phyloP scores from a whole-genome alignment of 2,888 invertebrate genomes.

The Lampropteryx suffumata region DNA sequence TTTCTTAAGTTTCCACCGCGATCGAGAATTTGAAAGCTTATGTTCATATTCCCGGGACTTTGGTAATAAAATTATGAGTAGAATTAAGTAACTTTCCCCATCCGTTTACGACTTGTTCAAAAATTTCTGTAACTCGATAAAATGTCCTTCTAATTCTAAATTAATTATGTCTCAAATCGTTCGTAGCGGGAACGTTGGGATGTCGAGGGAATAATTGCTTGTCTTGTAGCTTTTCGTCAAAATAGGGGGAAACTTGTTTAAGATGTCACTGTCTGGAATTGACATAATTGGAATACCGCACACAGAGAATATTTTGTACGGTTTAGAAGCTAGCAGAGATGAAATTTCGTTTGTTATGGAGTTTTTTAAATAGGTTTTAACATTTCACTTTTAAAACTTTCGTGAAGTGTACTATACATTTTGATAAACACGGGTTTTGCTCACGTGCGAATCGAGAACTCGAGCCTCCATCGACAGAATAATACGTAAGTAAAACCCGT shows the following conservation, averaged over 20 bases:
- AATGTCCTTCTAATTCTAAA: slow-evolving; percentile 50
- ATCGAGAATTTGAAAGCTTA: slow-evolving; percentile 27
- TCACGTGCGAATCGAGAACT: too few species aligned
- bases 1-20: slow-evolving; percentile 22
- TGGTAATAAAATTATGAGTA: slow-evolving; percentile 48
- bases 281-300: slow-evolving; percentile 25
- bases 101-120: slow-evolving; percentile 42
- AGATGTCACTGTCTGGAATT: slow-evolving; percentile 22
- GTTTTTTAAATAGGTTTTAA: too few species aligned
- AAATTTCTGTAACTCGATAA: slow-evolving; percentile 44
- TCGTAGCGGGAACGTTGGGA: slow-evolving; percentile 29
- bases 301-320: slow-evolving; percentile 17
- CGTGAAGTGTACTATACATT: too few species aligned
- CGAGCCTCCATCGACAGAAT: too few species aligned
- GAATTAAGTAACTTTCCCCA: slow-evolving; percentile 46
- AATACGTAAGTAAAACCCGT: too few species aligned
- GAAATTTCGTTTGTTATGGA: slow-evolving; percentile 1
- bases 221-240: slow-evolving; percentile 39
- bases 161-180: slow-evolving; percentile 44
- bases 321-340: slow-evolving; percentile 7
- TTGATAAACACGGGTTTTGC: too few species aligned
- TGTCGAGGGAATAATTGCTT: slow-evolving; percentile 46
- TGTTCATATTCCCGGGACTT: slow-evolving; percentile 36
- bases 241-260: slow-evolving; percentile 20
- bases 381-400: too few species aligned